A percentile compares a stretch with the other conserved stretches of the same genome.
phyloP scores from a whole-genome alignment of 1,140 invertebrate genomes.

The Drosophila rhopaloa region DNA sequence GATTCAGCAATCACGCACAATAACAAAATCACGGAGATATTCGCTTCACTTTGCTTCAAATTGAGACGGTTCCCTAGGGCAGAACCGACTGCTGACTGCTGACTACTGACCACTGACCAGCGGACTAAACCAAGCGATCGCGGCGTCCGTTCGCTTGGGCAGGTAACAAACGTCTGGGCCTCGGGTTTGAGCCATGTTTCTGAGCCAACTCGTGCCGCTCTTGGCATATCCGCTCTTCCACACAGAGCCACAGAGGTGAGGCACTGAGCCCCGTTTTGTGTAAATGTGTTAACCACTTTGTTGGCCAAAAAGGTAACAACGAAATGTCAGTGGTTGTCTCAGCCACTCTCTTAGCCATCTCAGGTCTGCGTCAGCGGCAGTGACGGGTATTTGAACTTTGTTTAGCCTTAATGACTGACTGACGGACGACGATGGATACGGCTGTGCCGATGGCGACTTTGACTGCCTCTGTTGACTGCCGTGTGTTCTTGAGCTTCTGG shows the following conservation, averaged over 20 bases:
- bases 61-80: constrained; percentile 32
- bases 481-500: constrained; percentile 70
- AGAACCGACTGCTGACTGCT: constrained; percentile 28
- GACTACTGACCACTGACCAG: constrained; percentile 16
- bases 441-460: constrained; percentile 32
- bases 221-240: constrained; percentile 33
- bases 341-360: constrained; percentile 39
- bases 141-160: constrained; percentile 59
- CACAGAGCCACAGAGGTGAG: constrained; percentile 11
- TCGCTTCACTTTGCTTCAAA: constrained; percentile 15
- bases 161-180: constrained; percentile 71
- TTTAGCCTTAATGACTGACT: constrained; percentile 58
- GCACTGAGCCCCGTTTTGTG: constrained; percentile 10
- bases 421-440: constrained; percentile 37
- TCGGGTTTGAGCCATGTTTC: background rate
- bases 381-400: constrained; percentile 60
- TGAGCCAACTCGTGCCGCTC: constrained; percentile 34
- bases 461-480: constrained; percentile 37
- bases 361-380: constrained; percentile 25
- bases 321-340: constrained; percentile 33
- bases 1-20: constrained; percentile 42
- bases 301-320: constrained; percentile 40
- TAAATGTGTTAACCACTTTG: constrained; percentile 27
- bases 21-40: constrained; percentile 33
- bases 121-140: constrained; percentile 25